Base-by-base conservation (phyloP, 2,113 vertebrate genomes). In the Pongo abelii region DNA sequence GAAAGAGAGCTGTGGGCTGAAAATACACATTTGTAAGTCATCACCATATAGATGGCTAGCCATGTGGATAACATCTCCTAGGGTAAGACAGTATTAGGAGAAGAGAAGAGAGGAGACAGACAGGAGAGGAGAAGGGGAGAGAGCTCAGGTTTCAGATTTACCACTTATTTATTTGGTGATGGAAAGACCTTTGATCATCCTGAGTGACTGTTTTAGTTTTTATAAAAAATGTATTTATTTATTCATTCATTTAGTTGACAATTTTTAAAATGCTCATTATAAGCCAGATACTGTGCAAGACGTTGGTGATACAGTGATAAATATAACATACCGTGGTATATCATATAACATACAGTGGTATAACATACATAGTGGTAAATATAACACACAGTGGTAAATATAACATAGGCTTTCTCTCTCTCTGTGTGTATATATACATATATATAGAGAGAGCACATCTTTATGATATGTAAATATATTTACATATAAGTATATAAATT, bases 341-440 rank as follows among this genome's bases (percentile, higher is more conserved):
- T 55, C 52, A 55, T 55, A 55, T 55, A 55, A 55, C 52, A 55
- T 55, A 55, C 5, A 52, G 52, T 18, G 52, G 52, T 52, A 52
- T 55, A 18, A 55, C 52, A 55, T 5, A 55, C 52, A 55, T 55
- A 55, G 52, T 55, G 52, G 52, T 55, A 55, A 55, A 55, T 55
- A 55, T 52, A 52, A 52, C 16, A 52, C 18, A 55, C 52, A 20
- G 52, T 55, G 52, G 22, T 74, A 43, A 74, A 23, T 22, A 25
- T 43, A 43, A 74, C 72, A 25, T 12, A 74, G 38, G 12, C 5
- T 74, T 40, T 72, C 52, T 55, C 52, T 20, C 52, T 55, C 17
- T 55, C 52, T 55, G 0, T 55, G 0, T 55, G 6, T 55, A 0
- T 55, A 20, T 55, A 55, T 55, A 50, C 14, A 55, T 55, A 20